Evolutionary conservation across 2,113 vertebrate species (phyloP).

Genomic region (Chitala chitala): DNA sequence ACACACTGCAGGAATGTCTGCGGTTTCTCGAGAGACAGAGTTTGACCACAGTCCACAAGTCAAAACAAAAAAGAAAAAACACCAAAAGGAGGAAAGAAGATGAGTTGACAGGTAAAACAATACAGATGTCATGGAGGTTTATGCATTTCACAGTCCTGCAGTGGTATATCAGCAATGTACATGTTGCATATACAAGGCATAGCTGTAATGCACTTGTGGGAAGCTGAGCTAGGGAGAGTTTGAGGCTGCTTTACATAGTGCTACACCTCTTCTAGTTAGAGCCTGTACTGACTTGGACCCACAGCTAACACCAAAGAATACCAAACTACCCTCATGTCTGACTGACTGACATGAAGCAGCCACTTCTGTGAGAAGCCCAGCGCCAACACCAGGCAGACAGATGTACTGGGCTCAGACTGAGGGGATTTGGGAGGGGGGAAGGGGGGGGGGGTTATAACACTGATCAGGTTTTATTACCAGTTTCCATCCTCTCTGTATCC

Average conservation of each 20-base stretch:
- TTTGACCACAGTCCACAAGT: too few relatives aligned
- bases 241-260: not conserved
- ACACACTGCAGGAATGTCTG: not conserved
- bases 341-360: not conserved
- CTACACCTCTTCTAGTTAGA: conserved; percentile 15
- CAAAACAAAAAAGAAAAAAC: too few relatives aligned
- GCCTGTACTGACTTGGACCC: not conserved
- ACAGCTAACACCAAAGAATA: not conserved
- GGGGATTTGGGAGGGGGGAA: not conserved
- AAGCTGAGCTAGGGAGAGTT: not conserved
- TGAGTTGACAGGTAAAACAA: not conserved
- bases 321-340: not conserved
- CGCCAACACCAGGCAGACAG: too few relatives aligned
- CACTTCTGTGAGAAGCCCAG: not conserved
- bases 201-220: not conserved
- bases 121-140: not conserved
- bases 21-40: not conserved
- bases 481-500: not conserved
- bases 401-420: not conserved
- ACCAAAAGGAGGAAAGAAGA: too few relatives aligned
- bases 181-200: not conserved
- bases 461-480: conserved; percentile 12
- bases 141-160: not conserved
- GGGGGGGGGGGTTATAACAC: not conserved
- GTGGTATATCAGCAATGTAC: not conserved